Base-by-base conservation (phyloP, 2,888 invertebrate species). In the Eristalis tenax region DNA sequence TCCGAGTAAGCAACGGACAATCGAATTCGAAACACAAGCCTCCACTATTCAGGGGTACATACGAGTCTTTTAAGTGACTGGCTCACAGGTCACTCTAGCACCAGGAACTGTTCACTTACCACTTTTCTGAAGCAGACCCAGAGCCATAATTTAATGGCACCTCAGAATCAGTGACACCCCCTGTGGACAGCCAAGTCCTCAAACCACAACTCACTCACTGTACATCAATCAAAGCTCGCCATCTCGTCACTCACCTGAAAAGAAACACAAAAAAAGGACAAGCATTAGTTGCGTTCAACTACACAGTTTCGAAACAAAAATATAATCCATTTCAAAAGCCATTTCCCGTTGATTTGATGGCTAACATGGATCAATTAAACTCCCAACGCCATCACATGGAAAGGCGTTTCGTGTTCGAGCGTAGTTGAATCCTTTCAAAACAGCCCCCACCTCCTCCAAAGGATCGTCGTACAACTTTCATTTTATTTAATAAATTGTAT, bases 401-500 rank as follows among this genome's bases (percentile, higher is more conserved):
- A 50, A 65, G 15, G 23, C 32, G 43, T 59, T 59, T 23, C 68
- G 26, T 57, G 57, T 43, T 57, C 35, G 13, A 38, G 18, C 23
- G 57, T 61, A 77, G 64, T 77, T 77, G 26, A 85, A 85, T 78
- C 77, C 82, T 85, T 80, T 76, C 70, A 38, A 22, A 32, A 38
- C 40, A 11, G 13, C 38, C 23, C 18, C 26, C 11, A 23, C 40
- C 10, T 22, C 77, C 28, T 50, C 64, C 43, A 77, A 28, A 57
- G 57, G 74, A 77, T 18, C 50, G 18, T 50, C 77, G 64, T 69
- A 66, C 56, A 78, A 78, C 85, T 77, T 86, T 75, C 70, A 70
- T 56, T 82, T 82, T 66, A 80, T 75, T 84, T 80, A 84, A 80
- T 76, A 84, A 80, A 84, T 80, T 80, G 65, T 75, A 70, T 83